Evolutionary conservation across 2,797 vertebrate genomes (phyloP), one percentile per base, ranked within the genome.

Genomic region (Anisognathus igniventris): DNA sequence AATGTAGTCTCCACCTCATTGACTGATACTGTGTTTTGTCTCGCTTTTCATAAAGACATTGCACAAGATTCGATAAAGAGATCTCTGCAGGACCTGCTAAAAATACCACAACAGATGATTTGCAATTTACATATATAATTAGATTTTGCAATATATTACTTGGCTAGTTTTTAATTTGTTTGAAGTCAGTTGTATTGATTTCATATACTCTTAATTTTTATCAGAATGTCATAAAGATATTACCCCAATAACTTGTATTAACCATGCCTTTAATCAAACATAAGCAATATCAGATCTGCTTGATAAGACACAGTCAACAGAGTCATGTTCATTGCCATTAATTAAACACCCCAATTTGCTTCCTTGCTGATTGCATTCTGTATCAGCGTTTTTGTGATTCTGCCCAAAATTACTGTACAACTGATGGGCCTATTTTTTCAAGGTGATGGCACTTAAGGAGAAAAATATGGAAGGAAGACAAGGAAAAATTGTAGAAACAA

Each of bases 391-490:
- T 92, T 83, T 58, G 45, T 62, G 57, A 90, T 80, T 88, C 65
- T 90, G 42, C 39, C 35, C 39, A 60, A 44, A 86, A 80, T 60
- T 62, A 83, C 27, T 39, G 28, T 47, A 60, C 12, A 65, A 61
- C 23, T 93, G 95, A 92, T 85, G 48, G 68, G 67, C 40, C 74
- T 92, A 44, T 74, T 68, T 23, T 92, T 92, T 90, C 62, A 85
- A 89, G 64, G 42, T 42, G 53, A 60, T 19, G 18, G 22, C 35
- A 53, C 24, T 74, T 57, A 67, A 28, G 77, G n/a, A 50, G 45
- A 86, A 90, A 77, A 60, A 60, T 21, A 22, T 4, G 23, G 28
- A 70, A 93, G 57, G 10, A 7, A 89, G 30, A 76, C 27, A 79
- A 66, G 33, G 9, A 66, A 92, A 82, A 91, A 62, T 4, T 31